Base-by-base conservation (phyloP, 2,797 vertebrate species). In the Trachops cirrhosus region DNA sequence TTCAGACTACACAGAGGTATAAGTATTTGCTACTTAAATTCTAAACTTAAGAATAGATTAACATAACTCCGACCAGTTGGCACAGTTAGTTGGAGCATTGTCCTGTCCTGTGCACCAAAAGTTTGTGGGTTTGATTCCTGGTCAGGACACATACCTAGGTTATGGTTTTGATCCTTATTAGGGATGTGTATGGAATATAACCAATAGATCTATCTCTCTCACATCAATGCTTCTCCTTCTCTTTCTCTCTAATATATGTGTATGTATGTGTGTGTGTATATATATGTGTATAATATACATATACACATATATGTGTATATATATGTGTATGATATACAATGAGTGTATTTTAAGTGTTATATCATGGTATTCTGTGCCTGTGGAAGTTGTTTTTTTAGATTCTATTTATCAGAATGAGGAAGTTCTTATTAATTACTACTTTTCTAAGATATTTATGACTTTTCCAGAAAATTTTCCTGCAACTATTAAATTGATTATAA, bases 381-480 rank as follows among this genome's bases (percentile, higher is more conserved):
- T 87, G 18, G 18, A 79, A 37, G 32, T 39, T 64, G 48, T 93
- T 89, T 80, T 80, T 34, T 59, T 26, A 85, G 37, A 82, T 96
- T 44, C 41, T 26, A 67, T 92, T 95, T 78, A 70, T 84, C 24
- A 93, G 39, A 93, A 46, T 88, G 3, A 94, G 59, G 16, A 94
- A 57, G 8, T 85, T 95, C 4, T 14, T 94, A 92, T 48, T 95
- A 94, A 91, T 91, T 90, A 44, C 34, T 59, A 92, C 5, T 82
- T 96, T 91, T 95, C 57, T 82, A 44, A 94, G 16, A 80, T 82
- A 95, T 82, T 92, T 94, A 89, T 89, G 18, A 50, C 22, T 37
- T 50, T 90, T 89, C 82, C 3, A 21, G 70, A 73, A 86, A 74
- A 48, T 34, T 82, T 82, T 57, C 74, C 21, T 90, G n/a, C 14